Base-by-base conservation (phyloP, 2,797 vertebrate species). In the Danio choprae region DNA sequence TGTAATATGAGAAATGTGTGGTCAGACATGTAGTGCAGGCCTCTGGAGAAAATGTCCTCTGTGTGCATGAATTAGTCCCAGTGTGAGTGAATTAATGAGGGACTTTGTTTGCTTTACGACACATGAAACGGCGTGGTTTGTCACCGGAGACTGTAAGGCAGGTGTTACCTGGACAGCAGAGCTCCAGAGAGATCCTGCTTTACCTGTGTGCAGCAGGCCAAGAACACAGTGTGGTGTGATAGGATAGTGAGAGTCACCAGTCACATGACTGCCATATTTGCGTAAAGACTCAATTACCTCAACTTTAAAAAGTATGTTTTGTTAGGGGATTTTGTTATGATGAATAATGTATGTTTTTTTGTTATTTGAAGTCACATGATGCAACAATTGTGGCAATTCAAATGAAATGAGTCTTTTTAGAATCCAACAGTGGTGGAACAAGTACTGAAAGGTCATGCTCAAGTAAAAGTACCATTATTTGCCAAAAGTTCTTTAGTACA, bases 141-240 rank as follows among this genome's bases (percentile, higher is more conserved):
- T 93, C 90, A 93, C 90, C 83, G 85, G 93, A 94, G 92, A 93
- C 86, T 82, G 77, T 79, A 86, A 60, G 62, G 91, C 91, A 90
- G 87, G 82, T 9, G 92, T 94, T 91, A 81, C 90, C 89, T 0
- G 3, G 90, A 91, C 84, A 90, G 93, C 91, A 13, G 80, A 83
- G 84, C 83, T 84, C 87, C 81, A 59, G n/a, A 59, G n/a, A 86
- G 60, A 69, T 81, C 86, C 75, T 50, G 75, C 84, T 83, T 80
- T 86, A 86, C 87, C 89, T 68, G 69, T 82, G 84, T 87, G 86
- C 88, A 77, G 72, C 82, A 36, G 51, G 71, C 29, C 43, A 82
- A 72, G 18, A 68, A 38, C 63, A 84, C 82, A 74, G 1, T 56
- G 74, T 74, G 86, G 85, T 81, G 74, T 53, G 73, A 84, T 78